These are phyloP conservation scores for Apamea anceps DNA, from an alignment of 2,888 invertebrate species.

Conservation along the genomic window DNA sequence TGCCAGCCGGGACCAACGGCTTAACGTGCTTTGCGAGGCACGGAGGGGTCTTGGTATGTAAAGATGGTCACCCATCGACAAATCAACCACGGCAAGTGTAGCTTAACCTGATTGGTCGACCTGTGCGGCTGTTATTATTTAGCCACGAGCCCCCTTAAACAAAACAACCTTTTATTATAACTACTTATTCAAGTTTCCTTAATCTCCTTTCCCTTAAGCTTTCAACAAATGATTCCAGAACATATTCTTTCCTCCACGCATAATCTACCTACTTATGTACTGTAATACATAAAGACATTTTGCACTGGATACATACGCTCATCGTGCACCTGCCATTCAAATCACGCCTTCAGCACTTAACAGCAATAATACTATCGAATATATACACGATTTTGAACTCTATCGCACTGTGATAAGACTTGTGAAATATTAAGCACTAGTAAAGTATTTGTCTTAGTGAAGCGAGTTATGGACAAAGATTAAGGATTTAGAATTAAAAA, in stretches of 20 bases:
- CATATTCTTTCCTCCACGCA: conserved; percentile 12
- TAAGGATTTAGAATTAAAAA: conserved; percentile 42
- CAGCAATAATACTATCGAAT: conserved; percentile 52
- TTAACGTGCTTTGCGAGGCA: too few relatives aligned
- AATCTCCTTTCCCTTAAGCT: not conserved
- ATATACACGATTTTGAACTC: conserved; percentile 34
- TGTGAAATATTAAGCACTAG: conserved; percentile 41
- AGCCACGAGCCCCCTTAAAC: too few relatives aligned
- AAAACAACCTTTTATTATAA: too few relatives aligned
- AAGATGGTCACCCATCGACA: too few relatives aligned
- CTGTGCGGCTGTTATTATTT: too few relatives aligned
- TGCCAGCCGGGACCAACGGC: too few relatives aligned
- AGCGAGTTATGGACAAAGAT: conserved; percentile 68
- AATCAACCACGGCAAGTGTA: too few relatives aligned
- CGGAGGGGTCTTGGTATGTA: too few relatives aligned
- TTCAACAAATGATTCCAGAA: conserved; percentile 1
- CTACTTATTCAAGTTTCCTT: not conserved
- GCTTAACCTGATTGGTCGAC: too few relatives aligned
- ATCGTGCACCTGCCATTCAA: conserved; percentile 84
- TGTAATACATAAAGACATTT: conserved; percentile 78
- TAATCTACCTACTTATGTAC: conserved; percentile 55
- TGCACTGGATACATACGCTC: conserved; percentile 68
- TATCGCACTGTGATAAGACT: conserved; percentile 44
- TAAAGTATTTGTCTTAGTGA: conserved; percentile 66
- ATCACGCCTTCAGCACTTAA: conserved; percentile 81